phyloP scores from a whole-genome alignment of 2,113 vertebrate genomes.

The Lepidothrix coronata region DNA sequence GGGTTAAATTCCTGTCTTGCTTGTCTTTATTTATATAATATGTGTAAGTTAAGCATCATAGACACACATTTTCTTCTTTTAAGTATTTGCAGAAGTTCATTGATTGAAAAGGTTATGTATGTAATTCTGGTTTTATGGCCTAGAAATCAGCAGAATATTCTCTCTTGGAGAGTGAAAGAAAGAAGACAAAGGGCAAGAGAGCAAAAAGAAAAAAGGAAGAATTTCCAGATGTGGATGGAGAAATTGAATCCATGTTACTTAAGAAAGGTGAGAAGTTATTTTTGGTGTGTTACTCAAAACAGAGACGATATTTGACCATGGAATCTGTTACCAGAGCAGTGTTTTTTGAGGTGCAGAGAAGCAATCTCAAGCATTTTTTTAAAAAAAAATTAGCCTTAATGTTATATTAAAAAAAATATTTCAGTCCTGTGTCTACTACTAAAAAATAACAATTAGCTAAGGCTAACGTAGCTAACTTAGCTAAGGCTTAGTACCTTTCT shows the following conservation, averaged over 20 bases:
- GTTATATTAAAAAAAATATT: background rate
- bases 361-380: background rate
- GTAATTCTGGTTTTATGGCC: background rate
- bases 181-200: conserved; percentile 69
- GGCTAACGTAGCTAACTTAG: too few relatives aligned
- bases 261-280: conserved; percentile 77
- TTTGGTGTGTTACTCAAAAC: background rate
- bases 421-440: background rate
- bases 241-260: conserved; percentile 64
- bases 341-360: background rate
- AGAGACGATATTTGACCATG: background rate
- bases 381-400: background rate
- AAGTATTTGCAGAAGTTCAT: background rate
- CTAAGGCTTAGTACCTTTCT: background rate
- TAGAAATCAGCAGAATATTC: conserved; percentile 73
- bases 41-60: background rate
- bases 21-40: background rate
- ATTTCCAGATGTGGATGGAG: conserved; percentile 61
- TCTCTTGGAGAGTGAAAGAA: conserved; percentile 74
- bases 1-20: background rate
- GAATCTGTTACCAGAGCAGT: background rate
- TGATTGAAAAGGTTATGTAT: background rate
- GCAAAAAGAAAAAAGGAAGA: conserved; percentile 68
- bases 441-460: background rate
- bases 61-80: background rate